Evolutionary conservation across 2,888 invertebrate species (phyloP).

Genomic region (Ceriagrion tenellum): DNA sequence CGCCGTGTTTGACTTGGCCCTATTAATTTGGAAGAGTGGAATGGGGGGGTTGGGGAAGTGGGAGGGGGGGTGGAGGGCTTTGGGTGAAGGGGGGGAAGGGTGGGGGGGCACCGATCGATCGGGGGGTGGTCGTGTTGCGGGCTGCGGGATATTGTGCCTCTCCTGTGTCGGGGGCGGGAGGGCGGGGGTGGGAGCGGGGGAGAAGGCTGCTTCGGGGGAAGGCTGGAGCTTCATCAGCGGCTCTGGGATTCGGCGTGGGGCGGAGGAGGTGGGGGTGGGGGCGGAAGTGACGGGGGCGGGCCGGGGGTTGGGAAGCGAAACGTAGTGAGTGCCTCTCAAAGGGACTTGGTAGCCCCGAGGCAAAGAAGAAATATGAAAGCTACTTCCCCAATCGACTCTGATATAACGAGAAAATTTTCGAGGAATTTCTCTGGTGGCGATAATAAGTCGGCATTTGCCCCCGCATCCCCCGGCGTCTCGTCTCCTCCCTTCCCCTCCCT

Average conservation of each 20-base stretch:
- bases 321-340: not conserved
- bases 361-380: constrained; percentile 42
- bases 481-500: not conserved
- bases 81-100: not conserved
- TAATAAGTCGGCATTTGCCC: constrained; percentile 26
- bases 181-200: too few relatives aligned
- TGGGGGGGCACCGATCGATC: not conserved
- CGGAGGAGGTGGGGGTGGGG: not conserved
- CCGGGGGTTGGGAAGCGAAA: not conserved
- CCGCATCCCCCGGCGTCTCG: not conserved
- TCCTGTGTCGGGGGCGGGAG: not conserved
- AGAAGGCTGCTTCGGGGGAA: too few relatives aligned
- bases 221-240: constrained; percentile 40
- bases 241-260: not conserved
- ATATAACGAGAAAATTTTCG: constrained; percentile 35
- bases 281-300: not conserved
- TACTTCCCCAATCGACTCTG: constrained; percentile 42
- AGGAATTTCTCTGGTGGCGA: constrained; percentile 32
- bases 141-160: constrained; percentile 1
- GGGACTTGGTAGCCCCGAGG: constrained; percentile 31
- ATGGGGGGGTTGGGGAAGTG: not conserved
- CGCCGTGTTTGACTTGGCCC: constrained; percentile 55
- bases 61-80: too few relatives aligned
- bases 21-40: constrained; percentile 49
- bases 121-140: constrained; percentile 9